Evolutionary conservation across 2,797 vertebrate species (phyloP), one percentile per base, ranked within the genome.

Genomic region (Macroramphosus scolopax): DNA sequence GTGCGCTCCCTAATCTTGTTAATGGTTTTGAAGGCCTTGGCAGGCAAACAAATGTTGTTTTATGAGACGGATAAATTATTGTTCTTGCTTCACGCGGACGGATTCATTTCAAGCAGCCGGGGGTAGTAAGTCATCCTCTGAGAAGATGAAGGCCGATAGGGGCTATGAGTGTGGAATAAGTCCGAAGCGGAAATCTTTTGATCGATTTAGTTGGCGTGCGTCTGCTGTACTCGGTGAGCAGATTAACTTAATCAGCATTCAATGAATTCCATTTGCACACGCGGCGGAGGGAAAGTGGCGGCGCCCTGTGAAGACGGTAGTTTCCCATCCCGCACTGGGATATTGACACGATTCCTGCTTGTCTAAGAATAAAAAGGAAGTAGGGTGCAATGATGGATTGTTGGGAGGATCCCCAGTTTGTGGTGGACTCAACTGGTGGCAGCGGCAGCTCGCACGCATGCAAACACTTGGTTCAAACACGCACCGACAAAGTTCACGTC

Each of bases 1-100:
- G 86, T 88, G 65, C 42, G 65, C 72, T 70, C 57, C 49, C 65
- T 90, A 86, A 90, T 89, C 86, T 74, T 75, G 82, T 89, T 89
- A 88, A 84, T 82, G 76, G 81, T 81, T 81, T 35, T 81, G 69
- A 81, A 83, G 67, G 70, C 70, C 53, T 80, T 89, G 85, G 84
- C 80, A 83, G 73, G 70, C 77, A 76, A 80, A 88, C 83, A 86
- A 82, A 75, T 66, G 77, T 22, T 71, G 70, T 81, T 83, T 81
- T 85, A 81, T 80, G 43, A 80, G 70, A 78, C 59, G 78, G 75
- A 77, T 60, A 48, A 72, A 65, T 71, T 63, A 65, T 69, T 72
- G 32, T n/a, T 65, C n/a, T 26, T 58, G 68, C 63, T 66, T 36
- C n/a, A n/a, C n/a, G n/a, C n/a, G n/a, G n/a, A n/a, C n/a, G n/a